A percentile compares a stretch with the other conserved stretches of the same genome.
These are phyloP conservation scores for Brachypterus glaber DNA, from an alignment of 2,888 invertebrate genomes.

Conservation along the genomic window DNA sequence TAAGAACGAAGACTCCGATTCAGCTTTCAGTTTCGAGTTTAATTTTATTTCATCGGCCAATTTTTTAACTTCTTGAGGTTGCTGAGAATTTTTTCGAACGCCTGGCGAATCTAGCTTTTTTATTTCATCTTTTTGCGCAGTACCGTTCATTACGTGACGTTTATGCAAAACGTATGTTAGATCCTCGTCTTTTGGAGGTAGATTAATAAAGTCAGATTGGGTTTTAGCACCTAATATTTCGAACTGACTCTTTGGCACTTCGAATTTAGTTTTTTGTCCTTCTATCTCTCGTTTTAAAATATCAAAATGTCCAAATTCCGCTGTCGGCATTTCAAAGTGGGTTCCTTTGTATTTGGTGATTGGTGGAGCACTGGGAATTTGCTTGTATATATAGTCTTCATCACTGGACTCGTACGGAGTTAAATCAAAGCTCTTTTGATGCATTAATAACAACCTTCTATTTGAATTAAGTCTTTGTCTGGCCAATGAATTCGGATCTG, in stretches of 20 bases:
- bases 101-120: slow-evolving; percentile 18
- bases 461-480: slow-evolving; percentile 63
- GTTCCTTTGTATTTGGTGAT: slow-evolving; percentile 51
- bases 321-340: slow-evolving; percentile 40
- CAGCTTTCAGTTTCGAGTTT: slow-evolving; percentile 28
- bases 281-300: slow-evolving; percentile 43
- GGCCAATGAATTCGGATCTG: slow-evolving; percentile 73
- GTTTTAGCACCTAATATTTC: slow-evolving; percentile 47
- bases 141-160: slow-evolving; percentile 77
- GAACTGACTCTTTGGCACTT: slow-evolving; percentile 64
- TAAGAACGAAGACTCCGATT: slow-evolving; percentile 47
- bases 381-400: slow-evolving; percentile 68
- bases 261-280: slow-evolving; percentile 54
- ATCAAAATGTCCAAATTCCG: slow-evolving; percentile 56
- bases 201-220: slow-evolving; percentile 40
- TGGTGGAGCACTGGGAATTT: slow-evolving; percentile 62
- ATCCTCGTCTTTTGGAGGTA: slow-evolving; percentile 53
- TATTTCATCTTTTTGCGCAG: slow-evolving; percentile 47
- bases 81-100: slow-evolving; percentile 40
- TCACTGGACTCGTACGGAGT: slow-evolving; percentile 80
- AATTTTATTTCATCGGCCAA: slow-evolving; percentile 25
- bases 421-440: slow-evolving; percentile 76
- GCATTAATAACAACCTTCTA: slow-evolving; percentile 70
- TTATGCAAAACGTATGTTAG: slow-evolving; percentile 80
- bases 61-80: slow-evolving; percentile 43